These are phyloP conservation scores for Caenorhabditis becei DNA, from an alignment of 2,888 invertebrate species.

Conservation along the genomic window DNA sequence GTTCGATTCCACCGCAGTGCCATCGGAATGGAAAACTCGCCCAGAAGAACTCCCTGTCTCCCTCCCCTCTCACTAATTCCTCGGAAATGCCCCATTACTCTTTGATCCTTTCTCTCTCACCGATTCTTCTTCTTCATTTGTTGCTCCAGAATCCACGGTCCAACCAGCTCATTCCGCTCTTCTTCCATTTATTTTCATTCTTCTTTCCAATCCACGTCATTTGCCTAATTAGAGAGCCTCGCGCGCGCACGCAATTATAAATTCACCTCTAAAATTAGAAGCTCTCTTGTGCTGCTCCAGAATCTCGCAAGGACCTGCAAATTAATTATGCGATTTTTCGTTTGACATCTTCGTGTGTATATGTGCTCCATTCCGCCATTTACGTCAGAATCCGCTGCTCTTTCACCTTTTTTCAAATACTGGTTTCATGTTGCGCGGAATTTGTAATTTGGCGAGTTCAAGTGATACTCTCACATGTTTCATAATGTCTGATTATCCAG, in stretches of 20 bases:
- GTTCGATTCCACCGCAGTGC: no score
- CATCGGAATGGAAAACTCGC: not conserved
- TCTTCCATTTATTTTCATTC: constrained; percentile 5
- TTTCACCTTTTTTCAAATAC: constrained; percentile 9
- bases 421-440: not conserved
- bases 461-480: constrained; percentile 13
- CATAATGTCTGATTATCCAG: constrained; percentile 16
- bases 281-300: constrained; percentile 13
- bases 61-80: no score
- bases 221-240: constrained; percentile 22
- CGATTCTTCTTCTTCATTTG: not conserved
- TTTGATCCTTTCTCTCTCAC: not conserved
- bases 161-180: not conserved
- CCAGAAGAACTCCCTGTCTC: not conserved
- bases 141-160: not conserved
- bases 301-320: not conserved
- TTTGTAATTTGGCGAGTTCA: not conserved
- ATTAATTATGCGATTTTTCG: constrained; percentile 21
- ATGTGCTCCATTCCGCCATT: not conserved
- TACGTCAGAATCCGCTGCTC: constrained; percentile 17
- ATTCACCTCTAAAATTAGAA: constrained; percentile 49
- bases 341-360: not conserved
- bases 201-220: constrained; percentile 25
- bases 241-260: constrained; percentile 36
- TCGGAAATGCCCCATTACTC: not conserved